Evolutionary conservation across 2,113 vertebrate genomes (phyloP).

Genomic region (Typhlomys cinereus): DNA sequence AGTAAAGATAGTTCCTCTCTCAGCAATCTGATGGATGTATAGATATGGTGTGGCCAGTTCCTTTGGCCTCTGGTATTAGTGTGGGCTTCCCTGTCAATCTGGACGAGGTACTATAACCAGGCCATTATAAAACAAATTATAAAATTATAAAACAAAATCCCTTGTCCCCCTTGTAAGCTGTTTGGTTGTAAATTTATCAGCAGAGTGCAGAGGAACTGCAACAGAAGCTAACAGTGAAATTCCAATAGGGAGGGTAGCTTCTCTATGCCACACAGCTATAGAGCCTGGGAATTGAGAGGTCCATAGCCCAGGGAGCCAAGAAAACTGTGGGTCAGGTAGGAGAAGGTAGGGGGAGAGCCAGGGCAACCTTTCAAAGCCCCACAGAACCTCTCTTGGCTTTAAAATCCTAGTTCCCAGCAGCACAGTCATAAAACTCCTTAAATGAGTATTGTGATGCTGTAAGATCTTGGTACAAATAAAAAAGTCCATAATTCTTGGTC

Average conservation of each 20-base stretch:
- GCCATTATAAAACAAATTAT: too few species aligned
- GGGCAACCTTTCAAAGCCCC: conserved; percentile 11
- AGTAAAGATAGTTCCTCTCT: too few species aligned
- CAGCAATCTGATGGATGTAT: too few species aligned
- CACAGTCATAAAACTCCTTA: conserved; percentile 51
- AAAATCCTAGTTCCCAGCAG: conserved; percentile 64
- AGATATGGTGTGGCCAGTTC: too few species aligned
- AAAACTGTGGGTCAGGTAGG: neutral
- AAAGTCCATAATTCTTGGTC: conserved; percentile 52
- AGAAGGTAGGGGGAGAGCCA: neutral
- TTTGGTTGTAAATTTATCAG: too few species aligned
- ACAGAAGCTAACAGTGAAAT: neutral
- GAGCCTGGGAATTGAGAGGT: too few species aligned
- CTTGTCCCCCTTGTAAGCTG: too few species aligned
- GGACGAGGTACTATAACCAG: too few species aligned
- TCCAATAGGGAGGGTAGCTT: neutral
- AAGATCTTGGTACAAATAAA: conserved; percentile 37
- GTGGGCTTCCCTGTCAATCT: too few species aligned
- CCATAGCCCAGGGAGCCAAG: neutral
- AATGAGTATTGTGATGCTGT: conserved; percentile 46
- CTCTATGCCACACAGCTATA: rapidly evolving
- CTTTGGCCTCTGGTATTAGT: too few species aligned
- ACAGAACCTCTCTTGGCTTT: neutral
- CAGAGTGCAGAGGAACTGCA: too few species aligned
- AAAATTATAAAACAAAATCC: too few species aligned